phyloP scores from a whole-genome alignment of 2,797 vertebrate species.

The Alcedo atthis region DNA sequence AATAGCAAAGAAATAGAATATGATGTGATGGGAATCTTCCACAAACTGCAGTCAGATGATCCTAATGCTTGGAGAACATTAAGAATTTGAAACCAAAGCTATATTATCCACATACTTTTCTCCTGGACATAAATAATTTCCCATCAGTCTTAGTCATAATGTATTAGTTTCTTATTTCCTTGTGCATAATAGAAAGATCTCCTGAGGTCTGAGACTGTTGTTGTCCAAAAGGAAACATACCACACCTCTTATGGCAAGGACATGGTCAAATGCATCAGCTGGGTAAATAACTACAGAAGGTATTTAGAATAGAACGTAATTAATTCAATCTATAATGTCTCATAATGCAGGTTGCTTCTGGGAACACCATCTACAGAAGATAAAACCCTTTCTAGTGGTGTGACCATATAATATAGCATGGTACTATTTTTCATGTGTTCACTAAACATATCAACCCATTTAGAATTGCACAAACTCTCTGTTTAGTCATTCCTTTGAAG shows the following conservation, averaged over 20 bases:
- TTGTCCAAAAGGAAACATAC: background rate
- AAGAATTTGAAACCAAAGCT: background rate
- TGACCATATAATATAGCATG: background rate
- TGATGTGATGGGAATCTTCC: background rate
- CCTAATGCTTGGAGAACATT: background rate
- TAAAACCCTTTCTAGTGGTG: background rate
- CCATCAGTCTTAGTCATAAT: background rate
- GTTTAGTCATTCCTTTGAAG: conserved; percentile 47
- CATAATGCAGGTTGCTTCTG: background rate
- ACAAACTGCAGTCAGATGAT: background rate
- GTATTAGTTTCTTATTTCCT: background rate
- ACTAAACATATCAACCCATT: background rate
- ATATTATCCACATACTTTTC: background rate
- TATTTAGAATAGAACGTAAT: background rate
- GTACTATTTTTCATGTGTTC: background rate
- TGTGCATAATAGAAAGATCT: background rate
- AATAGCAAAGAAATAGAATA: background rate
- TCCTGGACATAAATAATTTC: background rate
- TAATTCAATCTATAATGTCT: background rate
- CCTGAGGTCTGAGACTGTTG: background rate
- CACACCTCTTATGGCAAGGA: background rate
- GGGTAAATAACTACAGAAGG: background rate
- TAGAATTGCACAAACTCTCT: background rate
- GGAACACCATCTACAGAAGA: background rate
- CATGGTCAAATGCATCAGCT: background rate